A percentile compares a stretch with the other conserved stretches of the same genome.
These are phyloP conservation scores for Eidolon helvum DNA, from an alignment of 2,113 vertebrate species.

Conservation along the genomic window DNA sequence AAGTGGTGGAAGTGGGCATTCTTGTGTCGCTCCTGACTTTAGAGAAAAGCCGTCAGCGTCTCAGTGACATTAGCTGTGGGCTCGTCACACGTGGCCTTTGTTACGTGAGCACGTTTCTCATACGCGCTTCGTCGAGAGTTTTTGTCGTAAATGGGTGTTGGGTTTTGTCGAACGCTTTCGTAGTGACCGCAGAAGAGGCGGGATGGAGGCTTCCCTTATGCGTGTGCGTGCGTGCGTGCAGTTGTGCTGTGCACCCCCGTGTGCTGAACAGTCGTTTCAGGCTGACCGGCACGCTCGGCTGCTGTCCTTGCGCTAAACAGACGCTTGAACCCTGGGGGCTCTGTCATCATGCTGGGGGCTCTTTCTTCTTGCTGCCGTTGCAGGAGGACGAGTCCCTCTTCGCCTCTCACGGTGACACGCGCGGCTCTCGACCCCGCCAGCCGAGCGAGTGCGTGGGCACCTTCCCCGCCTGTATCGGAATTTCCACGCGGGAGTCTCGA, in stretches of 20 bases:
- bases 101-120: too few species aligned
- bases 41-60: too few species aligned
- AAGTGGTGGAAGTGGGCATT: too few species aligned
- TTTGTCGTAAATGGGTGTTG: too few species aligned
- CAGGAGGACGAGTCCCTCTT: neutral
- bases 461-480: neutral
- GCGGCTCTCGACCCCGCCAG: neutral
- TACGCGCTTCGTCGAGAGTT: too few species aligned
- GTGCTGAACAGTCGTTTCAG: neutral
- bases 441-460: neutral
- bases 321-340: neutral
- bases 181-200: neutral
- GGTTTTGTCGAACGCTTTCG: neutral
- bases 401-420: neutral
- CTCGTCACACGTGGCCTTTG: too few species aligned
- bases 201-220: neutral
- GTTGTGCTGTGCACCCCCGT: neutral
- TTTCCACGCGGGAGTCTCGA: constrained; percentile 60
- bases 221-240: rapidly evolving
- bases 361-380: neutral
- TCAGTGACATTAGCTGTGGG: too few species aligned
- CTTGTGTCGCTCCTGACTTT: too few species aligned
- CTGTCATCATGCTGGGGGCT: too few species aligned
- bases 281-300: neutral
- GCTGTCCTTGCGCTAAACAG: neutral